Evolutionary conservation across 2,797 vertebrate species (phyloP), one percentile per base, ranked within the genome.

Genomic region (Mus minutoides): DNA sequence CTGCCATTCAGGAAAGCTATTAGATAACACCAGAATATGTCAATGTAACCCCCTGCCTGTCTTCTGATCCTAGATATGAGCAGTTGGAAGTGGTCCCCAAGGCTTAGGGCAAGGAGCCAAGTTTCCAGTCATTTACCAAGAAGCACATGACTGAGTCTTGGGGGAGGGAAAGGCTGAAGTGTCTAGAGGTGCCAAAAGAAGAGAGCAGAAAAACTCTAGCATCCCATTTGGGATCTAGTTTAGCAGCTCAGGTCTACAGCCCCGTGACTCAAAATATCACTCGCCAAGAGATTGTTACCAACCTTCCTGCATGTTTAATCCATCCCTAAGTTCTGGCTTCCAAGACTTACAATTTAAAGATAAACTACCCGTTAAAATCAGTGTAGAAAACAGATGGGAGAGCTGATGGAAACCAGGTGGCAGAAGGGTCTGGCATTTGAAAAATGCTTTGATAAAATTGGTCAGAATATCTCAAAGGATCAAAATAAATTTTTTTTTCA

Each of bases 361-460:
- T 10, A 34, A 87, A 89, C 58, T 29, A 37, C 54, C 64, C 8
- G 52, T 43, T 87, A 60, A 96, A 89, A 79, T 91, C 43, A 64
- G 6, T 29, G 5, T 92, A 93, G 54, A 54, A 79, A 93, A 84
- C 14, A 82, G 46, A 31, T 67, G 34, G 82, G 62, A 24, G 56
- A 89, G 60, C 29, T 19, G 9, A 52, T 78, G 49, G 52, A 87
- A 93, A 79, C 19, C 77, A 87, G 62, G 64, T 62, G 67, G 40
- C 13, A n/a, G 69, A 89, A 91, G 54, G 73, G 29, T 58, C 88
- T 97, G 90, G 84, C 64, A 84, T 95, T 96, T 95, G 94, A 86
- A 97, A 94, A 95, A 77, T 83, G 69, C 92, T 94, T 96, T 95
- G 80, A 92, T 94, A 78, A 87, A 37, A 92, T 49, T 69, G 67